These are phyloP conservation scores for Aporophyla lueneburgensis DNA, from an alignment of 2,888 invertebrate genomes.

Conservation along the genomic window DNA sequence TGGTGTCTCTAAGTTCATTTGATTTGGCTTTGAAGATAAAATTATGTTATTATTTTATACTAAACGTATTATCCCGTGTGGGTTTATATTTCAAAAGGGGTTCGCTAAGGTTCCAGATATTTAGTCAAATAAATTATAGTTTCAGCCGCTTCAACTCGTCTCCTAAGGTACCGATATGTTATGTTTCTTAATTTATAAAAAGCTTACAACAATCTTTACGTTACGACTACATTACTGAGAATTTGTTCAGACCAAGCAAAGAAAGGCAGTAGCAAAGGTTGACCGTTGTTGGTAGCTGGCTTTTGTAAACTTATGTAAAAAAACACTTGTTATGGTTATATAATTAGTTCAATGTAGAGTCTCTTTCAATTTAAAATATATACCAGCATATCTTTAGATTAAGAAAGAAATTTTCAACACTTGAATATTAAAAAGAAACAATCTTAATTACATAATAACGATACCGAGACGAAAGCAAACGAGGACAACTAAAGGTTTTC, in stretches of 20 bases:
- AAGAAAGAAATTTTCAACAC: neutral
- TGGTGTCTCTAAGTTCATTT: neutral
- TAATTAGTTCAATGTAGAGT: neutral
- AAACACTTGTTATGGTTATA: neutral
- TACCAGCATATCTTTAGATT: neutral
- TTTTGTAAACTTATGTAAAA: neutral
- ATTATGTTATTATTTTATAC: neutral
- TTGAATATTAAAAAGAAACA: neutral
- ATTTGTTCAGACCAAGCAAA: neutral
- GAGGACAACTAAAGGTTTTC: slow-evolving; percentile 1
- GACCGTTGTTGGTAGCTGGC: neutral
- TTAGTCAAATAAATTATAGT: no score
- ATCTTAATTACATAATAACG: neutral
- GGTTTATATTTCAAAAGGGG: neutral
- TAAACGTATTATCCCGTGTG: neutral
- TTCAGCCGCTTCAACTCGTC: no score
- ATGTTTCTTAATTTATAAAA: no score
- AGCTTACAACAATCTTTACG: neutral
- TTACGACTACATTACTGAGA: no score
- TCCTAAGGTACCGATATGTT: no score
- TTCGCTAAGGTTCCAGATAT: neutral
- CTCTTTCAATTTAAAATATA: no score
- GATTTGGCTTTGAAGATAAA: neutral
- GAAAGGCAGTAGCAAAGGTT: neutral
- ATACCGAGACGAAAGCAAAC: no score